Evolutionary conservation across 1,140 invertebrate genomes (phyloP).

Genomic region (Nephotettix cincticeps): DNA sequence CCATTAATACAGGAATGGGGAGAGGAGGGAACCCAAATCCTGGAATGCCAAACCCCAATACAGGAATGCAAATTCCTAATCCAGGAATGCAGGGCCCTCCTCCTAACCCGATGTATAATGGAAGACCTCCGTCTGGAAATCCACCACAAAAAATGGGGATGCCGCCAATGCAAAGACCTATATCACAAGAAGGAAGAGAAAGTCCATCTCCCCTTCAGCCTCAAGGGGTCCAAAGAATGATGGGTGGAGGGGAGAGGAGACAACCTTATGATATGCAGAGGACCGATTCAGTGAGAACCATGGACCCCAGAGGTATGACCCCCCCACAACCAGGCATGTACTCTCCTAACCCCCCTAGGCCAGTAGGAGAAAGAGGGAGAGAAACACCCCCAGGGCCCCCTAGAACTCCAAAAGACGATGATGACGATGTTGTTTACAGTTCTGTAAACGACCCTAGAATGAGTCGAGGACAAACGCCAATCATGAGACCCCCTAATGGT

Average conservation of each 20-base stretch:
- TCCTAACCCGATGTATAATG: background rate
- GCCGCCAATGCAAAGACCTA: slow-evolving; percentile 3
- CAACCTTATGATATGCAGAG: background rate
- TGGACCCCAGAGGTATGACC: background rate
- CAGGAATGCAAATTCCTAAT: background rate
- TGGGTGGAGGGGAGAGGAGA: background rate
- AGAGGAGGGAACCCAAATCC: background rate
- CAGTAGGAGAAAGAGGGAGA: background rate
- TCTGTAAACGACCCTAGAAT: background rate
- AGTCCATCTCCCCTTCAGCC: slow-evolving; percentile 8
- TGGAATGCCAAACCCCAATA: background rate
- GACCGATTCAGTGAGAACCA: background rate
- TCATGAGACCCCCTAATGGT: slow-evolving; percentile 10
- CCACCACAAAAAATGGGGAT: background rate
- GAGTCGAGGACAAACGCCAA: background rate
- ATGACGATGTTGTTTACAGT: background rate
- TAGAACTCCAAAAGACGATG: slow-evolving; percentile 12
- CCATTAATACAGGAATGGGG: background rate
- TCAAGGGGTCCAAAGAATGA: slow-evolving; percentile 12
- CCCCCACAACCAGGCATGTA: slow-evolving; percentile 2
- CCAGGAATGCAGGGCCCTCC: slow-evolving; percentile 3
- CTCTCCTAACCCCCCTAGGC: background rate
- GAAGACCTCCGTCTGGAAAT: background rate
- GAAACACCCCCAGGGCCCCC: slow-evolving; percentile 5
- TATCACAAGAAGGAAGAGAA: slow-evolving; percentile 24